phyloP scores from a whole-genome alignment of 2,113 vertebrate species.

The Typhlomys cinereus region DNA sequence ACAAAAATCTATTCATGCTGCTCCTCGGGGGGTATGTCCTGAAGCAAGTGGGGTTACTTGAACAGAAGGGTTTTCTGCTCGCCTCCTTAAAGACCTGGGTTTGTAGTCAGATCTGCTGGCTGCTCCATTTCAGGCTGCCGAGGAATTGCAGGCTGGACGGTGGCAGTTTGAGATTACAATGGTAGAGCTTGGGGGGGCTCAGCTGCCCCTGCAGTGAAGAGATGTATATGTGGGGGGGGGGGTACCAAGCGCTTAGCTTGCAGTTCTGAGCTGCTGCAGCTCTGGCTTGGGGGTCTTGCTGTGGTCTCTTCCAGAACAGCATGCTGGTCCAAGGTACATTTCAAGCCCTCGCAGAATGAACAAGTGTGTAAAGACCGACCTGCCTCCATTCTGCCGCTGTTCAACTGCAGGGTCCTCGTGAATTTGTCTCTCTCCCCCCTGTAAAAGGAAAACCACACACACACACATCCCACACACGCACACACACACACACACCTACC shows the following conservation, averaged over 20 bases:
- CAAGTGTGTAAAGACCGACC: not conserved
- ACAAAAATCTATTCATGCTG: not conserved
- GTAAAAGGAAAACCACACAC: not conserved
- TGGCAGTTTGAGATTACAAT: conserved; percentile 41
- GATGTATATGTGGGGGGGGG: no score
- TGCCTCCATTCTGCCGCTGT: not conserved
- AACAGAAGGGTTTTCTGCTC: conserved; percentile 23
- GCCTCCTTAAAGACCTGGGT: conserved; percentile 44
- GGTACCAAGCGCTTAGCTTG: not conserved
- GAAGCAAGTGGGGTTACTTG: not conserved
- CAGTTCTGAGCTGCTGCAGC: conserved; percentile 21
- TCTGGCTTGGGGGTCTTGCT: not conserved
- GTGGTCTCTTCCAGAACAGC: not conserved
- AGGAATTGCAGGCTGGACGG: conserved; percentile 63
- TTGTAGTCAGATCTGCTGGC: conserved; percentile 21
- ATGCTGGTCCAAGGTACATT: not conserved
- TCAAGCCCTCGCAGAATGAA: not conserved
- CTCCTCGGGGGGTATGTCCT: not conserved
- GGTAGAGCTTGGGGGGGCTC: conserved; percentile 52
- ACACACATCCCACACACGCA: no score
- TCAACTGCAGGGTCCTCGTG: not conserved
- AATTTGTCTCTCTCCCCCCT: not conserved
- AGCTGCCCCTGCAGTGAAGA: not conserved
- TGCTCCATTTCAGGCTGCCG: conserved; percentile 20
- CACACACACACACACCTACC: not conserved